Evolutionary conservation across 2,113 vertebrate species (phyloP), one percentile per base, ranked within the genome.

Genomic region (Rallus limicola): DNA sequence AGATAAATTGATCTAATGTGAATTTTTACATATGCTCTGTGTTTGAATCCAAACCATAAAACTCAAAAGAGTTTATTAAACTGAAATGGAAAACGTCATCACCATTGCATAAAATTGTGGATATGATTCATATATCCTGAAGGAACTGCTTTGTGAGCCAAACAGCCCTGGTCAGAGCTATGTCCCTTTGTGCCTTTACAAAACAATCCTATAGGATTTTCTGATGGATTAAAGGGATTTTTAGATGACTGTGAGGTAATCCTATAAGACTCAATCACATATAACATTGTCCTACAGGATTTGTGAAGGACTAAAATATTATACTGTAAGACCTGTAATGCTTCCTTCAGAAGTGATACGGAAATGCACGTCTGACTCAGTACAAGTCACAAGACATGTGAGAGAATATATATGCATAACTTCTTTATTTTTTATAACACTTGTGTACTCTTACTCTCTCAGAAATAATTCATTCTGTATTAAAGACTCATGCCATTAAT

Each of bases 181-280:
- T 52, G 16, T 75, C 26, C 12, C 38, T 90, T 85, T 88, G 42
- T 91, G 69, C 17, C 38, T 74, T 86, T 71, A 64, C 58, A 86
- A 94, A 96, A 68, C 38, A 81, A 95, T 96, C 44, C 21, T 58
- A 70, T 9, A 90, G 83, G 82, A 91, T 96, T 96, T 50, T 94
- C 40, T 93, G 76, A 84, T 91, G 53, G 81, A 93, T 96, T 97
- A 89, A 95, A 96, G 84, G 67, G 55, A 92, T 92, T 96, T 96
- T 67, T 62, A 44, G 85, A 95, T 79, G 38, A 88, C 46, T 95
- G 48, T 68, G 58, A 94, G 85, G 88, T 92, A 96, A 96, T 97
- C 79, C 82, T 95, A 3, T 95, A 97, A 96, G 36, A 80, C 90
- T 95, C 67, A 97, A 67, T 94, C 85, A 88, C 38, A 86, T 40